A percentile compares a stretch with the other conserved stretches of the same genome.
Conservation (phyloP, 1,140 invertebrate genomes). For the Mercenaria mercenaria region DNA sequence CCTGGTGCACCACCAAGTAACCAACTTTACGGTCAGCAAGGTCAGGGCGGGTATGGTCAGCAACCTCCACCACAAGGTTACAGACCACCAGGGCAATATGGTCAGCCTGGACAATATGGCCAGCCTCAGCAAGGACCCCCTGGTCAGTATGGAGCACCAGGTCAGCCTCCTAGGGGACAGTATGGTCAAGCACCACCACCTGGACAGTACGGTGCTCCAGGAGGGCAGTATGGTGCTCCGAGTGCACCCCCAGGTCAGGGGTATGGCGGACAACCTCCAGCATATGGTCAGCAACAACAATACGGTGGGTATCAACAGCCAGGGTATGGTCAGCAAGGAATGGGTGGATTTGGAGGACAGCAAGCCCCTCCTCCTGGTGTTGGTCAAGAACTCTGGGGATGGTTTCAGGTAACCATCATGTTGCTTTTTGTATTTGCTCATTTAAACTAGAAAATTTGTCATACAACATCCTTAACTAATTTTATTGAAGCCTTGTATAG, state of each 20-base stretch:
- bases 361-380: slow-evolving; percentile 53
- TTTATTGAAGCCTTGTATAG: too few relatives aligned
- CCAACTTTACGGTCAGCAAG: slow-evolving; percentile 47
- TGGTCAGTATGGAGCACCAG: neutral
- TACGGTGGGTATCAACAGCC: slow-evolving; percentile 16
- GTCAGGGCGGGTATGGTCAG: slow-evolving; percentile 37
- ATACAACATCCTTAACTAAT: too few relatives aligned
- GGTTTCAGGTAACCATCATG: slow-evolving; percentile 49
- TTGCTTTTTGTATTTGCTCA: neutral
- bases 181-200: slow-evolving; percentile 51
- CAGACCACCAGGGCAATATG: slow-evolving; percentile 1
- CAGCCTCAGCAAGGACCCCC: slow-evolving; percentile 27
- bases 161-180: slow-evolving; percentile 42
- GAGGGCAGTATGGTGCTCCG: slow-evolving; percentile 56
- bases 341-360: slow-evolving; percentile 29
- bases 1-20: slow-evolving; percentile 47
- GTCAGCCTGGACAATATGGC: slow-evolving; percentile 43
- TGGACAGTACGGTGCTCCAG: slow-evolving; percentile 43
- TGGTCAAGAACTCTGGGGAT: slow-evolving; percentile 57
- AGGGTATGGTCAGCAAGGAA: slow-evolving; percentile 38
- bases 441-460: too few relatives aligned
- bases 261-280: slow-evolving; percentile 63
- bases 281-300: slow-evolving; percentile 47
- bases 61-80: slow-evolving; percentile 45
- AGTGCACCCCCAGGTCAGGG: slow-evolving; percentile 21